Conservation (phyloP, 2,113 vertebrate species). For the Hippocampus zosterae region DNA sequence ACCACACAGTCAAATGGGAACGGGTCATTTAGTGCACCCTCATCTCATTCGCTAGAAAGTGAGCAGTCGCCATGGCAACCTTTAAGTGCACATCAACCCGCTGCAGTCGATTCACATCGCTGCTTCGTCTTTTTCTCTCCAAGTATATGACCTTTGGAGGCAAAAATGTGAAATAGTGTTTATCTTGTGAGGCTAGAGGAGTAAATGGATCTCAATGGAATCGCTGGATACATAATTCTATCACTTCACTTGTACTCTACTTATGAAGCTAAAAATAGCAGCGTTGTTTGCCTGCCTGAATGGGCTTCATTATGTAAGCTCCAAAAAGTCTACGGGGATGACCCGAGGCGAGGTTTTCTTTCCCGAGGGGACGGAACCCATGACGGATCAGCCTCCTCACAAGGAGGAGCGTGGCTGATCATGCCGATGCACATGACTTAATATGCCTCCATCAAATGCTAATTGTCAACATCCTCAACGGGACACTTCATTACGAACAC, state of each 20-base stretch:
- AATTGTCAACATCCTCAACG: not conserved
- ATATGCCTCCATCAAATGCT: not conserved
- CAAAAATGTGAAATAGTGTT: not conserved
- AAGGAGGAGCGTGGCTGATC: not conserved
- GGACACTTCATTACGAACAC: too few relatives aligned
- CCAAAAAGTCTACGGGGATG: not conserved
- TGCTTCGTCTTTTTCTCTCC: not conserved
- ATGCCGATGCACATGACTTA: not conserved
- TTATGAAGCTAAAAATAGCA: not conserved
- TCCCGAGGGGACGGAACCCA: not conserved
- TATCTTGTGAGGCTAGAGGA: not conserved
- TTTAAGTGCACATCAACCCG: not conserved
- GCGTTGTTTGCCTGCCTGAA: not conserved
- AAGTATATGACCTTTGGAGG: not conserved
- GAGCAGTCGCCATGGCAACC: conserved; percentile 5
- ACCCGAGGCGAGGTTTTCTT: not conserved
- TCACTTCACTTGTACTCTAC: not conserved
- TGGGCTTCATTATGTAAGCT: not conserved
- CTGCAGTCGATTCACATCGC: not conserved
- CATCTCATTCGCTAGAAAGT: not conserved
- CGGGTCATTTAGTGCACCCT: not conserved
- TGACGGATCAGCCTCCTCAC: not conserved
- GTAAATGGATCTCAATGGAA: not conserved
- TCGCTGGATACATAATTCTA: not conserved
- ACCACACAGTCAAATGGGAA: not conserved